Base-by-base conservation (phyloP, 2,888 invertebrate species). In the Cephus pygmeus region DNA sequence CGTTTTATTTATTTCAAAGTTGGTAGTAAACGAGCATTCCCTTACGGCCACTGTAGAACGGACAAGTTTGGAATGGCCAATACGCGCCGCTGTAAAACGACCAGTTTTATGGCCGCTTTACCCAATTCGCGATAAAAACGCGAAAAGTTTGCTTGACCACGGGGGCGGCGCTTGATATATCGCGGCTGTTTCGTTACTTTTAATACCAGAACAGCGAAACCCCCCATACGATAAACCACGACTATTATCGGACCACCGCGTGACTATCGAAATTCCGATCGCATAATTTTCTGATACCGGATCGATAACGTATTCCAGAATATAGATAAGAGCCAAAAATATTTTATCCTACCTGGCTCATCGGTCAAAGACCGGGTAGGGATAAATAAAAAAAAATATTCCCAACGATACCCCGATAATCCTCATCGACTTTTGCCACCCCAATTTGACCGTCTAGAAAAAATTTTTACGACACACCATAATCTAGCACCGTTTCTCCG, bases 221-320 rank as follows among this genome's bases (percentile, higher is more conserved):
- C 74, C 75, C 74, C 76, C 69, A 76, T 36, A 79, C 82, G 87
- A 87, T 87, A 87, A 87, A 86, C 84, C 85, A 85, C 84, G 86
- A 84, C 84, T 83, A 84, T 86, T 86, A 86, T 87, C 85, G 86
- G 86, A 81, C 82, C 84, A 83, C 85, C 84, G 83, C 78, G 80
- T 77, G 81, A 77, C 78, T 82, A 83, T 84, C 83, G 56, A 40
- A 15, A 40, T 40, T 12, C 40, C 40, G 15, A 40, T 40, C 40
- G 15, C 15, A 40, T 40, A 15, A 40, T 40, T 40, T 15, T 40
- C 15, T 12, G 15, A 40, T 40, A 15, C 15, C 4, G 15, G 15
- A 40, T 40, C 40, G 40, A 40, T 15, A 40, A 40, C 40, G 12
- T 15, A 40, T 15, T 40, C 15, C 4, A 15, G 4, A 6, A 12